Evolutionary conservation across 2,797 vertebrate genomes (phyloP).

Genomic region (Parotocinclus haroldoi): DNA sequence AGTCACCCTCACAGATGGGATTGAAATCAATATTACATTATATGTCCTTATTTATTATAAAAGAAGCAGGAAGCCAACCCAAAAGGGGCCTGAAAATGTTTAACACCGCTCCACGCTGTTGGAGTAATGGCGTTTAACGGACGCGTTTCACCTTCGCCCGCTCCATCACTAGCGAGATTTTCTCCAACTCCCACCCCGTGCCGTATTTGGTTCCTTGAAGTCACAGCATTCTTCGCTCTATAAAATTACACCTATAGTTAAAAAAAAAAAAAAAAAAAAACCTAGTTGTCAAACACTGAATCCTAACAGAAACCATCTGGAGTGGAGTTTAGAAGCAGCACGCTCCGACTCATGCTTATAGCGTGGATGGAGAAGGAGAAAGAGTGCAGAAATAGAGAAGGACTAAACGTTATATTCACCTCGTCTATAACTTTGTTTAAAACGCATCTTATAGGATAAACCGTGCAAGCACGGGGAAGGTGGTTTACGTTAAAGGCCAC

Average conservation of each 20-base stretch:
- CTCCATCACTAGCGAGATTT: slow-evolving; percentile 65
- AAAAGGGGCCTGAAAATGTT: slow-evolving; percentile 54
- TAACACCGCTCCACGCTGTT: slow-evolving; percentile 63
- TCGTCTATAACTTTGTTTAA: no score
- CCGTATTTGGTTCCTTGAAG: slow-evolving; percentile 60
- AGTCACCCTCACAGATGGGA: slow-evolving; percentile 78
- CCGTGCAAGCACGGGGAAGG: no score
- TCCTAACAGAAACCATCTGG: slow-evolving; percentile 78
- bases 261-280: no score
- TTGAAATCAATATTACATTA: slow-evolving; percentile 78
- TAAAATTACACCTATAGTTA: slow-evolving; percentile 68
- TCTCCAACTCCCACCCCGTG: slow-evolving; percentile 54
- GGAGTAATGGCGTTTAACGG: slow-evolving; percentile 73
- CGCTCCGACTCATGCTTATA: slow-evolving; percentile 51
- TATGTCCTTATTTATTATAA: slow-evolving; percentile 67
- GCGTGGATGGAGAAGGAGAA: slow-evolving; percentile 36
- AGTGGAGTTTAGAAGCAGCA: slow-evolving; percentile 65
- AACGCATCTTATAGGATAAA: no score
- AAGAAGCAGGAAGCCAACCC: slow-evolving; percentile 58
- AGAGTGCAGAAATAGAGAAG: slow-evolving; percentile 28
- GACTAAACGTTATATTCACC: slow-evolving; percentile 1
- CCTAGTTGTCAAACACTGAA: slow-evolving; percentile 65
- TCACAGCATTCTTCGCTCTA: slow-evolving; percentile 61
- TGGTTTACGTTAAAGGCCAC: no score
- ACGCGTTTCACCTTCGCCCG: slow-evolving; percentile 44